Percentiles rank a stretch among this genome's conserved stretches.
phyloP scores from a whole-genome alignment of 2,113 vertebrate genomes.

The Leptodactylus fuscus region DNA sequence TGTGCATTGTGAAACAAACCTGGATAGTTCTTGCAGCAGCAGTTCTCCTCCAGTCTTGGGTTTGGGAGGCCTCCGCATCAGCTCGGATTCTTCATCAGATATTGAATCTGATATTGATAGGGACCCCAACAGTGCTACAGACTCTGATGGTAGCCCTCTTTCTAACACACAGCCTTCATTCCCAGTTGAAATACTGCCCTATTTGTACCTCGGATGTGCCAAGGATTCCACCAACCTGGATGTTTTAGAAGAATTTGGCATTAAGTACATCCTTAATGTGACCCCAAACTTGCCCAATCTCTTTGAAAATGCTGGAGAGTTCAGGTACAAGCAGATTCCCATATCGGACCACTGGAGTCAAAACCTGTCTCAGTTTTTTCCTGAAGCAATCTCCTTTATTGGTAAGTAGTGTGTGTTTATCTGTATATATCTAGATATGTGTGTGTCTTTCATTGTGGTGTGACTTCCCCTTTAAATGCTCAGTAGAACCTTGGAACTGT shows the following conservation, averaged over 20 bases:
- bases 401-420: conserved; percentile 87
- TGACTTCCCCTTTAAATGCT: conserved; percentile 17
- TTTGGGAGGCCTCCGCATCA: conserved; percentile 91
- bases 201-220: conserved; percentile 94
- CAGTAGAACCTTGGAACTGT: not conserved
- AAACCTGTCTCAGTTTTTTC: conserved; percentile 98
- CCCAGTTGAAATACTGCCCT: conserved; percentile 94
- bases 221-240: conserved; percentile 98
- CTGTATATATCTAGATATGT: not conserved
- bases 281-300: conserved; percentile 98
- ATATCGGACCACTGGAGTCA: conserved; percentile 99
- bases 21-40: conserved; percentile 84
- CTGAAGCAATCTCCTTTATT: conserved; percentile 97
- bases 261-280: conserved; percentile 99
- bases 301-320: conserved; percentile 96
- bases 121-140: conserved; percentile 90
- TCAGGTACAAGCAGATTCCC: conserved; percentile 99
- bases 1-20: conserved; percentile 88
- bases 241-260: conserved; percentile 96
- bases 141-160: conserved; percentile 92
- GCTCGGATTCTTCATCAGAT: conserved; percentile 93
- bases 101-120: conserved; percentile 94
- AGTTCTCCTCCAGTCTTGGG: conserved; percentile 90
- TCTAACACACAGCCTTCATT: conserved; percentile 93
- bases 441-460: no score